Conservation (phyloP, 92 coral and sea anemone species). For the Zoanthus sansibaricus region DNA sequence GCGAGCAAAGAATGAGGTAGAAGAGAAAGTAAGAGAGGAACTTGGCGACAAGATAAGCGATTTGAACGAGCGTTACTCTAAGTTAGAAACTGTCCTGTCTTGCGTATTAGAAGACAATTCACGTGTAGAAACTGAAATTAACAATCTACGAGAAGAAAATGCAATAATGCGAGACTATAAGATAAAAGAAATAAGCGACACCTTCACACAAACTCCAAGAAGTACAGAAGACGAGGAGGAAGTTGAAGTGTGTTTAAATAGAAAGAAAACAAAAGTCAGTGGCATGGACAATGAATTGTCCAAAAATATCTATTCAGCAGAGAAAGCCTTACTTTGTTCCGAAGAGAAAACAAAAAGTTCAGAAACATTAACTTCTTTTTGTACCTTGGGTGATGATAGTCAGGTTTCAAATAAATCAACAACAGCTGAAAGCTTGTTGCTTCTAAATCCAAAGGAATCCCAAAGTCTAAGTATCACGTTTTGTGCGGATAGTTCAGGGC, state of each 20-base stretch:
- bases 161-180: conserved; percentile 70
- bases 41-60: conserved; percentile 51
- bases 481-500: conserved; percentile 32
- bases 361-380: background rate
- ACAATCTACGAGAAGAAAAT: conserved; percentile 77
- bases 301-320: background rate
- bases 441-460: conserved; percentile 16
- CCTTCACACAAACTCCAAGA: conserved; percentile 82
- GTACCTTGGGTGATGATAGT: background rate
- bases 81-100: conserved; percentile 78
- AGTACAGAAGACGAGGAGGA: conserved; percentile 74
- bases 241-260: background rate
- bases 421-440: background rate
- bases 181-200: conserved; percentile 82
- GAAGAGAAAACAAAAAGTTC: background rate
- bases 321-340: background rate
- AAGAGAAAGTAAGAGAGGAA: conserved; percentile 29
- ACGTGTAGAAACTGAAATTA: conserved; percentile 63
- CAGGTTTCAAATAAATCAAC: conserved; percentile 13
- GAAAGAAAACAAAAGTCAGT: background rate
- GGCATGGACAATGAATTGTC: background rate
- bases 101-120: conserved; percentile 82
- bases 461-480: conserved; percentile 26
- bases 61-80: conserved; percentile 65
- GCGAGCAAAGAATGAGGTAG: conserved; percentile 48